These are phyloP conservation scores for Luperina testacea DNA, from an alignment of 2,888 invertebrate species.

Conservation along the genomic window DNA sequence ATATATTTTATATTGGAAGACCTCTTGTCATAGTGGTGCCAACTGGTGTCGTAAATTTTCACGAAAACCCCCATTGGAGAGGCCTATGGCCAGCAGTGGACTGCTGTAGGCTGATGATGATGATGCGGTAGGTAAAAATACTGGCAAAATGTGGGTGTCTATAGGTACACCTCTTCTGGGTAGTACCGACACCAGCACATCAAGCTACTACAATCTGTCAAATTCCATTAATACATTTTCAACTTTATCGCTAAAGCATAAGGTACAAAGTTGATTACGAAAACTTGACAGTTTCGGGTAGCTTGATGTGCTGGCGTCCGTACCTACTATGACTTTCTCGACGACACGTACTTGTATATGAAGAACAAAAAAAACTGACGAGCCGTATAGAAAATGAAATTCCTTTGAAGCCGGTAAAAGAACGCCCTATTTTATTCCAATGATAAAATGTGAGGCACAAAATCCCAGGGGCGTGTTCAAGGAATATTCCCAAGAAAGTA, in stretches of 20 bases:
- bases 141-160: not conserved
- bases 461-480: not conserved
- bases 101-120: not conserved
- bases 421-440: not conserved
- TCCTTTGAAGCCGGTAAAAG: conserved; percentile 1
- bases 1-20: too few species aligned
- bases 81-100: not conserved
- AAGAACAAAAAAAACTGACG: not conserved
- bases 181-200: too few species aligned
- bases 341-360: not conserved
- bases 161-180: not conserved
- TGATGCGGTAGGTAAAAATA: not conserved
- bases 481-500: not conserved
- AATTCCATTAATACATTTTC: too few species aligned
- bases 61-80: not conserved
- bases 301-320: too few species aligned
- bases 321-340: not conserved
- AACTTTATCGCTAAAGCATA: too few species aligned
- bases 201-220: too few species aligned
- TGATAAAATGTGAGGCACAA: not conserved
- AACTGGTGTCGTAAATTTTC: too few species aligned
- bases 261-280: too few species aligned
- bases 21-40: too few species aligned
- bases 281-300: too few species aligned
- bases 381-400: not conserved